These are phyloP conservation scores for Stenodera caucasica DNA, from an alignment of 2,888 invertebrate species.

Conservation along the genomic window DNA sequence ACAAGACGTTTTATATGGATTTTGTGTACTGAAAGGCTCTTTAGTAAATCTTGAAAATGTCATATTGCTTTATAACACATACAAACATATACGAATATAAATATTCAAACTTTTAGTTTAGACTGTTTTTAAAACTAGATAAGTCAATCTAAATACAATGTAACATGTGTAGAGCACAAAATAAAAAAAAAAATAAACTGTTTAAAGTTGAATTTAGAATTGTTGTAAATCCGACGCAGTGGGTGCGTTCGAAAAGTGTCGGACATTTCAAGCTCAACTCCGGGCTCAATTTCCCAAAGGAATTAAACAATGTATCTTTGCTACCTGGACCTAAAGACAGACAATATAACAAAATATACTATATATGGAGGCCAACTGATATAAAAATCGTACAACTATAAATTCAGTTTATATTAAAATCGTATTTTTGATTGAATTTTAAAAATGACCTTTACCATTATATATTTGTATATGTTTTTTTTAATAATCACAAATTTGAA, in stretches of 20 bases:
- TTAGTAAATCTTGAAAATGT: slow-evolving; percentile 51
- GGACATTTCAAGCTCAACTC: slow-evolving; percentile 34
- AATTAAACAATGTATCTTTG: slow-evolving; percentile 38
- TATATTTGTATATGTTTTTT: too few relatives aligned
- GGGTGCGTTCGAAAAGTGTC: slow-evolving; percentile 33
- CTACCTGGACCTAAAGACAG: slow-evolving; percentile 37
- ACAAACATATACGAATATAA: background rate
- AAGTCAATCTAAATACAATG: background rate
- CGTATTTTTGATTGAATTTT: too few relatives aligned
- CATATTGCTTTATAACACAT: slow-evolving; percentile 46
- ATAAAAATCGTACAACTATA: slow-evolving; percentile 20
- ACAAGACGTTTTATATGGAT: slow-evolving; percentile 51
- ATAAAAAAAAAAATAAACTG: background rate
- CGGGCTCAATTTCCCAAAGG: slow-evolving; percentile 39
- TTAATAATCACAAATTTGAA: too few relatives aligned
- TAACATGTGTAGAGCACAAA: background rate
- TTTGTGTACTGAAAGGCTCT: slow-evolving; percentile 51
- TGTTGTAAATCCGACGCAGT: slow-evolving; percentile 30
- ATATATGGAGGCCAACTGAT: slow-evolving; percentile 8
- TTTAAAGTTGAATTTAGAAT: background rate
- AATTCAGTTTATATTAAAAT: slow-evolving; percentile 10
- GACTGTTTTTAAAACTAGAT: slow-evolving; percentile 14
- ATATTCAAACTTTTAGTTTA: too few relatives aligned
- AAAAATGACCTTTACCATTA: too few relatives aligned
- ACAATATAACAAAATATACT: slow-evolving; percentile 30